Evolutionary conservation across 1,140 invertebrate species (phyloP).

Genomic region (Lysiphlebus fabarum): DNA sequence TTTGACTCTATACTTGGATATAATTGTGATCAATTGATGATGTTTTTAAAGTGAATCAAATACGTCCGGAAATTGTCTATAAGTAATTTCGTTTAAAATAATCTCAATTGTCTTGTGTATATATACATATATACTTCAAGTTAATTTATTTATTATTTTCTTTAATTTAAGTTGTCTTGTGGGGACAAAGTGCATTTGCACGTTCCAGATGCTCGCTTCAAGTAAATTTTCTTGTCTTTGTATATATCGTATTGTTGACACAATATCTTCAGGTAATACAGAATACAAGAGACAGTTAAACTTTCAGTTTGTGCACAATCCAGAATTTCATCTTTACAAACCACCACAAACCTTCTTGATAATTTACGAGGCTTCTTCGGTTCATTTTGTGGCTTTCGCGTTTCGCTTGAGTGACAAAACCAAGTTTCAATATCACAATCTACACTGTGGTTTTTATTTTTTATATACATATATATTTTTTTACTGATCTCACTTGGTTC

Average conservation of each 20-base stretch:
- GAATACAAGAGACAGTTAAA: conserved; percentile 21
- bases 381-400: conserved; percentile 9
- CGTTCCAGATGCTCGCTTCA: conserved; percentile 8
- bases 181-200: background rate
- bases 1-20: no score
- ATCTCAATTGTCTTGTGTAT: background rate
- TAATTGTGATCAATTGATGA: no score
- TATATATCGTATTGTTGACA: conserved; percentile 7
- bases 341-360: conserved; percentile 13
- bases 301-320: conserved; percentile 5
- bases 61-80: no score
- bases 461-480: no score
- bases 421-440: background rate
- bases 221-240: conserved; percentile 17
- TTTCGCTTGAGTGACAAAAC: conserved; percentile 12
- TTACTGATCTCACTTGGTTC: no score
- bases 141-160: background rate
- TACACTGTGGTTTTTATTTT: no score
- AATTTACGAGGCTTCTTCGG: conserved; percentile 21
- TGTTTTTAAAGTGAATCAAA: no score
- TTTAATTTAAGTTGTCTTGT: no score
- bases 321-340: conserved; percentile 11
- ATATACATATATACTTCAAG: background rate
- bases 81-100: no score
- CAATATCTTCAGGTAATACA: conserved; percentile 26